phyloP scores from a whole-genome alignment of 92 coral and sea anemone species.

The Ricordea florida region DNA sequence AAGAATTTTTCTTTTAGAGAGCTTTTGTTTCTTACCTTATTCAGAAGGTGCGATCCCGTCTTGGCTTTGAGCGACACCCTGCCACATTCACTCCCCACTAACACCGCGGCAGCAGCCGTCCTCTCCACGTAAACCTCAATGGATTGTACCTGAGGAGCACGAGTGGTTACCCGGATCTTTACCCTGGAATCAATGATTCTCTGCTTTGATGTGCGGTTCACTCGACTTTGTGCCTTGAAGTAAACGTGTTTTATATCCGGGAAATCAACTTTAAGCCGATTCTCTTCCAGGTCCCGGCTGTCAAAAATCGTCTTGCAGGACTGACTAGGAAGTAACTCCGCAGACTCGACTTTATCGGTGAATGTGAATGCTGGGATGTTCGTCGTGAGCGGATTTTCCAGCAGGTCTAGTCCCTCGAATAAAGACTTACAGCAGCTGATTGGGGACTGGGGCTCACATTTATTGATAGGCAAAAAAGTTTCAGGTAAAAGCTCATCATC shows the following conservation, averaged over 20 bases:
- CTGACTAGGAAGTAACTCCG: too few species aligned
- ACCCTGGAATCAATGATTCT: slow-evolving; percentile 54
- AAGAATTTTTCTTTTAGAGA: too few species aligned
- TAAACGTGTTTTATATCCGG: slow-evolving; percentile 57
- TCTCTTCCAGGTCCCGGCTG: too few species aligned
- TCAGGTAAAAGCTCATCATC: background rate
- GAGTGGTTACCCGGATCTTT: slow-evolving; percentile 29
- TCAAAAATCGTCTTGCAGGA: too few species aligned
- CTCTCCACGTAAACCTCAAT: slow-evolving; percentile 83
- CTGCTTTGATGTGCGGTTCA: slow-evolving; percentile 46
- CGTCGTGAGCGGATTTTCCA: too few species aligned
- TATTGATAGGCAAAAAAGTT: background rate
- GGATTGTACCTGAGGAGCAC: slow-evolving; percentile 33
- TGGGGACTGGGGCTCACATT: slow-evolving; percentile 19
- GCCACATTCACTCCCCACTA: slow-evolving; percentile 81
- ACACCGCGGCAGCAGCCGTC: slow-evolving; percentile 68
- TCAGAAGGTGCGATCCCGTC: slow-evolving; percentile 5
- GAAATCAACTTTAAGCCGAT: slow-evolving; percentile 64
- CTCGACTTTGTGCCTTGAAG: slow-evolving; percentile 63
- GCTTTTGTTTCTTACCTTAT: slow-evolving; percentile 22
- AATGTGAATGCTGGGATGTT: too few species aligned
- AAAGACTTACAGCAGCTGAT: background rate
- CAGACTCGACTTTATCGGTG: too few species aligned
- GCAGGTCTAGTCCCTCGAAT: background rate
- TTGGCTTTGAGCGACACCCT: slow-evolving; percentile 59